Conservation (phyloP, 2,113 vertebrate genomes). For the Symphodus melops region DNA sequence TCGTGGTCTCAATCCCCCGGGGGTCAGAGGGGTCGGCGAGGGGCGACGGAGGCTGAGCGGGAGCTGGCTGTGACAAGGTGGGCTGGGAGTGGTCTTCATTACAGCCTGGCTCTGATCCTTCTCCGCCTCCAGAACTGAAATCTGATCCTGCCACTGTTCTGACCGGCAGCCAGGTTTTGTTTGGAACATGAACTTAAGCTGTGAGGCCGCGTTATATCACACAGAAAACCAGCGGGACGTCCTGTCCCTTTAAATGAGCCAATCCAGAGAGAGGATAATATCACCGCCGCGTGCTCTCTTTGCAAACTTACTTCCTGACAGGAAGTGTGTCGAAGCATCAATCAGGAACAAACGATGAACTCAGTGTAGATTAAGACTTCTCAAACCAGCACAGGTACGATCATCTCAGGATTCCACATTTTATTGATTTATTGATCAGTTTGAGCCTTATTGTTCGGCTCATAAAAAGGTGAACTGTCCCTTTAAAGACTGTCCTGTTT, state of each 20-base stretch:
- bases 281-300: too few species aligned
- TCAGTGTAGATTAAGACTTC: too few species aligned
- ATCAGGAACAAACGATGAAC: too few species aligned
- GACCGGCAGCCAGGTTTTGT: constrained; percentile 18
- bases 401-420: too few species aligned
- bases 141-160: constrained; percentile 27
- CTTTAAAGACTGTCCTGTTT: not conserved
- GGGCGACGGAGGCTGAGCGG: constrained; percentile 1
- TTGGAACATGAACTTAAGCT: not conserved
- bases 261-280: not conserved
- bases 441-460: too few species aligned
- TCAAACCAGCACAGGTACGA: too few species aligned
- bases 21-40: constrained; percentile 13
- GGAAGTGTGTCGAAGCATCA: too few species aligned
- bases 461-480: not conserved
- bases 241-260: not conserved
- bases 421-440: too few species aligned
- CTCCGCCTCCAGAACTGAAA: constrained; percentile 30
- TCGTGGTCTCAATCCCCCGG: not conserved
- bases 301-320: too few species aligned
- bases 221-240: not conserved
- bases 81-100: constrained; percentile 30
- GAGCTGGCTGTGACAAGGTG: constrained; percentile 32
- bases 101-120: constrained; percentile 31
- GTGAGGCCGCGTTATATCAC: not conserved